These are phyloP conservation scores for rat (Rattus norvegicus) DNA, from an alignment of 2,113 vertebrate species.

Conservation along the genomic window DNA sequence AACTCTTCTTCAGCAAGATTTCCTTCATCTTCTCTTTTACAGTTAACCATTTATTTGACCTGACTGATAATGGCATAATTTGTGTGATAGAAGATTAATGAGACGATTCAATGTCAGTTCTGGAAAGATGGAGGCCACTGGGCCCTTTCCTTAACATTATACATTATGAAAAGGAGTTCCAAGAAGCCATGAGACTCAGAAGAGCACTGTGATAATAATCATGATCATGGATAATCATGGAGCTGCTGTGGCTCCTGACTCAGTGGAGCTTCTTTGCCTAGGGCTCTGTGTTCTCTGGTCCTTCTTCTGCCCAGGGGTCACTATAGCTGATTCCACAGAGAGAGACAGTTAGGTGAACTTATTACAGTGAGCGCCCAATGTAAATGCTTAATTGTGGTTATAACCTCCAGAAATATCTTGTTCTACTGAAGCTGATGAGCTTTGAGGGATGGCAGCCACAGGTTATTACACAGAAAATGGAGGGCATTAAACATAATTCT, in stretches of 20 bases:
- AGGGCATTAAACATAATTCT: slow-evolving; percentile 54
- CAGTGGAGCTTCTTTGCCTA: background rate
- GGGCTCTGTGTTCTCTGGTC: background rate
- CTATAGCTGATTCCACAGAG: background rate
- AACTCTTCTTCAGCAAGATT: background rate
- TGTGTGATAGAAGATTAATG: background rate
- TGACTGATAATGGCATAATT: background rate
- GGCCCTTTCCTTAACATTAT: background rate
- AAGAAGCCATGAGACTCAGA: background rate
- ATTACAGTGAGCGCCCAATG: background rate
- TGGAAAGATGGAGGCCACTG: background rate
- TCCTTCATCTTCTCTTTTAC: background rate
- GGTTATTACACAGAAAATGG: slow-evolving; percentile 63
- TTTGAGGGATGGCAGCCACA: slow-evolving; percentile 37
- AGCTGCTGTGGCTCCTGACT: background rate
- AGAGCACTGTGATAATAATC: background rate
- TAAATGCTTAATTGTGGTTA: slow-evolving; percentile 46
- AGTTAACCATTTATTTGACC: background rate
- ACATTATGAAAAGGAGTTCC: background rate
- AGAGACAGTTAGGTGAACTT: background rate
- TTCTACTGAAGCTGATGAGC: slow-evolving; percentile 47
- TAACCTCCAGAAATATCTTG: slow-evolving; percentile 40
- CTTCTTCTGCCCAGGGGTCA: background rate
- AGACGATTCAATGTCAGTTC: background rate
- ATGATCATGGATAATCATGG: background rate